A percentile compares a stretch with the other conserved stretches of the same genome.
These are phyloP conservation scores for Montipora capitata DNA, from an alignment of 92 coral and sea anemone species.

Conservation along the genomic window DNA sequence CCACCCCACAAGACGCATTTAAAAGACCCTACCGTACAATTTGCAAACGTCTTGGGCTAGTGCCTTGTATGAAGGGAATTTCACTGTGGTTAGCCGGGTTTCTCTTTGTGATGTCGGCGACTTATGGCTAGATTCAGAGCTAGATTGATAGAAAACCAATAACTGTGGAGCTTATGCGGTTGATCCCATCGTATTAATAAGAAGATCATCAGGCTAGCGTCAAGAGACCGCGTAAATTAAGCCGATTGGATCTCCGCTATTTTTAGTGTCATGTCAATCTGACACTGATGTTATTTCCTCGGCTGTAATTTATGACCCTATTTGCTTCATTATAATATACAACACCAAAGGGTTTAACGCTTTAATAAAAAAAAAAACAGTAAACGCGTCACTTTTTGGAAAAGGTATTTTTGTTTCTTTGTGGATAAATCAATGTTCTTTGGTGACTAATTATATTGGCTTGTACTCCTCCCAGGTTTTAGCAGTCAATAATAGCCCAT, in stretches of 20 bases:
- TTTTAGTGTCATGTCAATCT: constrained; percentile 37
- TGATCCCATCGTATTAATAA: constrained; percentile 33
- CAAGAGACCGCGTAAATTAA: constrained; percentile 36
- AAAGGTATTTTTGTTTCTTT: background rate
- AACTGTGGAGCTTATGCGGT: background rate
- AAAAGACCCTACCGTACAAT: constrained; percentile 23
- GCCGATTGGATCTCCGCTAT: constrained; percentile 41
- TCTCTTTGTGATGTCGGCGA: background rate
- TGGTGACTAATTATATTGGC: background rate
- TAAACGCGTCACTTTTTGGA: background rate
- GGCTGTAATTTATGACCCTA: background rate
- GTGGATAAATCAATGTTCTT: constrained; percentile 17
- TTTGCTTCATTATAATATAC: too few relatives aligned
- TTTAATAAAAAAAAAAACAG: background rate
- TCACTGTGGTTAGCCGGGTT: background rate
- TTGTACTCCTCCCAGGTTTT: constrained; percentile 23
- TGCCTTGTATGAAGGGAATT: background rate
- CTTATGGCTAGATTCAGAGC: background rate
- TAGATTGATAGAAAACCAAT: constrained; percentile 4
- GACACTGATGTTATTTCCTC: constrained; percentile 41
- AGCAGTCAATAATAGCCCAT: constrained; percentile 4
- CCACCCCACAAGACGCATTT: background rate
- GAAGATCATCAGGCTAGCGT: constrained; percentile 12
- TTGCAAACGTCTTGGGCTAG: background rate
- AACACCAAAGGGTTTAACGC: constrained; percentile 6